phyloP scores from a whole-genome alignment of 2,888 invertebrate genomes.

The Atrina japonica region DNA sequence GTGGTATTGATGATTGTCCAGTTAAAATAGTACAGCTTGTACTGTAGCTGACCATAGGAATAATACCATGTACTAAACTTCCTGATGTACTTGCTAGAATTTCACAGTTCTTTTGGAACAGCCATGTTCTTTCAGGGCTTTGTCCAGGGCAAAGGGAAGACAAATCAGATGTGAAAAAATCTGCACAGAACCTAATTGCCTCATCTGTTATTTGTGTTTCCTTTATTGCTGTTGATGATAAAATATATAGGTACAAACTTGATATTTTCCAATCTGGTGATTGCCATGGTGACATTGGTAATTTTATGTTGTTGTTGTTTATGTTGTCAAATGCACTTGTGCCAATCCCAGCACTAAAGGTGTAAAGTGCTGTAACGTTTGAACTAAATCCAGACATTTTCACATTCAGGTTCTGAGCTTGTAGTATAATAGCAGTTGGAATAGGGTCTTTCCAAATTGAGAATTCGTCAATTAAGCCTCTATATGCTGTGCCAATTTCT shows the following conservation, averaged over 20 bases:
- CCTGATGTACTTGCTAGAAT: slow-evolving; percentile 48
- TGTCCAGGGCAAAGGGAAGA: slow-evolving; percentile 46
- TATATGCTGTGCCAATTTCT: slow-evolving; percentile 43
- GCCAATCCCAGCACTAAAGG: slow-evolving; percentile 64
- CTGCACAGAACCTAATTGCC: slow-evolving; percentile 42
- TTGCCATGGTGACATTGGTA: slow-evolving; percentile 67
- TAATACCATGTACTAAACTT: slow-evolving; percentile 46
- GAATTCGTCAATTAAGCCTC: slow-evolving; percentile 63
- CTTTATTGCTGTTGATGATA: slow-evolving; percentile 30
- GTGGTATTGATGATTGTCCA: slow-evolving; percentile 27
- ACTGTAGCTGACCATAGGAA: slow-evolving; percentile 57
- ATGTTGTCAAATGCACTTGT: slow-evolving; percentile 55
- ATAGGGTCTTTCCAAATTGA: slow-evolving; percentile 63
- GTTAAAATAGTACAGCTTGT: slow-evolving; percentile 43
- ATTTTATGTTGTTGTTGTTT: slow-evolving; percentile 53
- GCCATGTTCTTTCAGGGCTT: slow-evolving; percentile 41
- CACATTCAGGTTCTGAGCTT: slow-evolving; percentile 61
- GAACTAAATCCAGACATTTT: slow-evolving; percentile 58
- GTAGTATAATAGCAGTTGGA: slow-evolving; percentile 58
- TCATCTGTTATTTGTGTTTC: slow-evolving; percentile 28
- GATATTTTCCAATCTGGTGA: slow-evolving; percentile 63
- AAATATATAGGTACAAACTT: slow-evolving; percentile 48
- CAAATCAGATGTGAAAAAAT: slow-evolving; percentile 54
- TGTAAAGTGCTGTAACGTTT: slow-evolving; percentile 54
- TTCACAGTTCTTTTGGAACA: slow-evolving; percentile 57